Evolutionary conservation across 2,888 invertebrate species (phyloP), one percentile per base, ranked within the genome.

Genomic region (Tridacna gigas): DNA sequence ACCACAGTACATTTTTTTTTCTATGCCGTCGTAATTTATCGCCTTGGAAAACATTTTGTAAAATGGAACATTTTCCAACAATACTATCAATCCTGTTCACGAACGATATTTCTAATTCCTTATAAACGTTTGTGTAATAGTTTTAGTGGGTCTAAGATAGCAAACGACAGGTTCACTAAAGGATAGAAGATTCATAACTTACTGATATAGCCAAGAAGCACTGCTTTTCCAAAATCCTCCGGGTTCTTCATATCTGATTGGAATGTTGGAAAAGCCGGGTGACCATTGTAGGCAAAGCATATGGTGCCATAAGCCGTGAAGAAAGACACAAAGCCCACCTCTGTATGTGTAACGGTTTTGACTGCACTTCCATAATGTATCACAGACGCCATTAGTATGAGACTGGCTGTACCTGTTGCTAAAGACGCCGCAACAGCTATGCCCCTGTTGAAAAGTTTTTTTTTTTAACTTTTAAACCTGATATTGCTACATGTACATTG

Each of bases 181-280:
- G 37, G 37, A 37, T 37, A 5, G 9, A 56, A 56, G 5, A 56
- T 67, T 13, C 0, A 13, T 7, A 37, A 94, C 95, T 95, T 94
- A 97, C 97, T 96, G 37, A 94, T 80, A 94, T 97, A 97, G 13
- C 97, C 97, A 20, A 96, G 95, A 4, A 97, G 90, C 0, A 97
- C 96, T 0, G 97, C 97, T 90, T 95, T 95, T 89, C 96, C 96
- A 86, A 98, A 96, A 90, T 97, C 96, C 0, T 96, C 95, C 86
- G 97, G 97, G 85, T 97, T 96, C 86, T 96, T 96, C 98, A 98
- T 98, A 94, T 98, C 98, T 86, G 98, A 97, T 95, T 98, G 98
- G 67, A 98, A 96, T 0, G 98, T 98, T 88, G 98, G 96, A 91
- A 98, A 96, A 92, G 96, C 96, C 0, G 97, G 96, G 4, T 97